These are phyloP conservation scores for Drosophila anceps DNA, from an alignment of 2,888 invertebrate species.

Conservation along the genomic window DNA sequence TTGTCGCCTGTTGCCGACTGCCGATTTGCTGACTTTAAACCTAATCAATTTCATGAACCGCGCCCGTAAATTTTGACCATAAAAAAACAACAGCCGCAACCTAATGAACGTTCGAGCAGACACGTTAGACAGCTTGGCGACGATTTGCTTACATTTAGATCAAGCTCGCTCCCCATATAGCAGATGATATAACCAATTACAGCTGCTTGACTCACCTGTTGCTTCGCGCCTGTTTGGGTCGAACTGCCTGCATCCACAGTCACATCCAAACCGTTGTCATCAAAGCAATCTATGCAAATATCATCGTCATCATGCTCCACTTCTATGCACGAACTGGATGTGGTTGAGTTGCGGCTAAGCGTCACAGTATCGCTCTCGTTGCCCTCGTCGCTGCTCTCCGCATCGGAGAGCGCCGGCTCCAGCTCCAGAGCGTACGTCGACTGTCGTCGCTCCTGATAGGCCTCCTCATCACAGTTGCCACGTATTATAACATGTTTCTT, in stretches of 20 bases:
- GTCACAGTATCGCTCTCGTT: slow-evolving; percentile 74
- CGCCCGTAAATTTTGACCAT: slow-evolving; percentile 45
- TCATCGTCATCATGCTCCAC: slow-evolving; percentile 50
- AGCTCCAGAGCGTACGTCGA: slow-evolving; percentile 77
- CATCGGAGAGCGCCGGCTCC: slow-evolving; percentile 77
- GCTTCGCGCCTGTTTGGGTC: slow-evolving; percentile 34
- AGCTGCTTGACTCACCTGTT: slow-evolving; percentile 42
- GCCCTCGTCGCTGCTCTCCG: slow-evolving; percentile 73
- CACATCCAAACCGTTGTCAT: slow-evolving; percentile 43
- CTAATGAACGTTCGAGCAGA: slow-evolving; percentile 35
- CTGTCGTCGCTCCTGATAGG: slow-evolving; percentile 52
- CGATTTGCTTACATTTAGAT: slow-evolving; percentile 54
- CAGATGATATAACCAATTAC: slow-evolving; percentile 22
- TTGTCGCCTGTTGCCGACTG: slow-evolving; percentile 30
- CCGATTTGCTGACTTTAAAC: slow-evolving; percentile 19
- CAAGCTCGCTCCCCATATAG: slow-evolving; percentile 6
- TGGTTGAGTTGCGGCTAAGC: slow-evolving; percentile 71
- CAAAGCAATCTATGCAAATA: slow-evolving; percentile 53
- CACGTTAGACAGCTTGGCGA: slow-evolving; percentile 64
- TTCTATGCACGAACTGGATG: slow-evolving; percentile 65
- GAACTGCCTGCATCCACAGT: slow-evolving; percentile 24
- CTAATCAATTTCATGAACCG: slow-evolving; percentile 49
- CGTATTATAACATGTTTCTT: slow-evolving; percentile 60
- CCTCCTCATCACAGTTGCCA: slow-evolving; percentile 45
- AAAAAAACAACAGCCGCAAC: slow-evolving; percentile 27